These are phyloP conservation scores for Lasioglossum leucozonium DNA, from an alignment of 2,888 invertebrate species.

Conservation along the genomic window DNA sequence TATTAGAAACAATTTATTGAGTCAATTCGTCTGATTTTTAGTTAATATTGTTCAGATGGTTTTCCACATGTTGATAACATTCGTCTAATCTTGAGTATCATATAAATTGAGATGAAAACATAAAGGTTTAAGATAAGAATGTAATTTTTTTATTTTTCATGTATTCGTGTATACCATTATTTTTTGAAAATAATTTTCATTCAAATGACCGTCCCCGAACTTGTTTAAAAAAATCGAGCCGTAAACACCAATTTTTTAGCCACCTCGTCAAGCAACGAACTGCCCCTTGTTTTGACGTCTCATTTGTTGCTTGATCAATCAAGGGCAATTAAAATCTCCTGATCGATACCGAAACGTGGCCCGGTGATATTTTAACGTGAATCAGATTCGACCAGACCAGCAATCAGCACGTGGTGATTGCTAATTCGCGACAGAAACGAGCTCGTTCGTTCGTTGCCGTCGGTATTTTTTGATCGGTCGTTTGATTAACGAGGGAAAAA, in stretches of 20 bases:
- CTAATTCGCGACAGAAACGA: conserved; percentile 54
- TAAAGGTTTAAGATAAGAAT: too few relatives aligned
- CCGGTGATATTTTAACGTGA: conserved; percentile 27
- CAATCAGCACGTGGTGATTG: conserved; percentile 55
- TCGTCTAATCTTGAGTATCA: too few relatives aligned
- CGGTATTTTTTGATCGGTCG: conserved; percentile 55
- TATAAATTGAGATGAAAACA: too few relatives aligned
- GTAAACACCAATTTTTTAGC: too few relatives aligned
- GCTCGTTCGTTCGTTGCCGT: conserved; percentile 30
- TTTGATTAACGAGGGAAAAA: conserved; percentile 60
- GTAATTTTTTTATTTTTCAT: too few relatives aligned
- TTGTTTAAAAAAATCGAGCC: too few relatives aligned
- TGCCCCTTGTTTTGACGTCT: neutral
- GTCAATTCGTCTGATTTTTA: too few relatives aligned
- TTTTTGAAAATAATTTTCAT: neutral
- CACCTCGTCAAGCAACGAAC: neutral
- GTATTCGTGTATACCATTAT: neutral
- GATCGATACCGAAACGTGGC: conserved; percentile 20
- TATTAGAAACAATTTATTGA: too few relatives aligned
- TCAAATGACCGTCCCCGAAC: too few relatives aligned
- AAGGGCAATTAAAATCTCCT: conserved; percentile 32
- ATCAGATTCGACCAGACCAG: conserved; percentile 41
- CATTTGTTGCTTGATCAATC: neutral
- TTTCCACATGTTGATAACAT: too few relatives aligned
- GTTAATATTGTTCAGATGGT: too few relatives aligned